Percentiles rank a stretch among this genome's conserved stretches.
phyloP scores from a whole-genome alignment of 2,888 invertebrate genomes.

The Nesidiocoris tenuis region DNA sequence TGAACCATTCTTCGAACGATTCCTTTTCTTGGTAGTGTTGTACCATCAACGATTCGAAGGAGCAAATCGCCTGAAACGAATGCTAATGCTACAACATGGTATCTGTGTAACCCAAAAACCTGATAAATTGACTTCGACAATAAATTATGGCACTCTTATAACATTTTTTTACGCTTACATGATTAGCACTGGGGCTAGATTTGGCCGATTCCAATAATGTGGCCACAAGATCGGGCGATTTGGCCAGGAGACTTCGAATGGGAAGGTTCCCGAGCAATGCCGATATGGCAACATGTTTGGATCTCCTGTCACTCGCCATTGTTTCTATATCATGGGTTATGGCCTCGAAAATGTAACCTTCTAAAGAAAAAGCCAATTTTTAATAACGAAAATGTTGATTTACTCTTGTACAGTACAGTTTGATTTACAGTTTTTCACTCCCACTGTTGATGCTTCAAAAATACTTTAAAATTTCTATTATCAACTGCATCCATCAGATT shows the following conservation, averaged over 20 bases:
- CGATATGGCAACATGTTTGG: slow-evolving; percentile 47
- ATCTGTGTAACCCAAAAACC: too few species aligned
- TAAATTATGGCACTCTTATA: too few species aligned
- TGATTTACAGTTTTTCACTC: too few species aligned
- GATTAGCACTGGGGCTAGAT: slow-evolving; percentile 41
- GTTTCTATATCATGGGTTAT: slow-evolving; percentile 38
- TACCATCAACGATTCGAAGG: slow-evolving; percentile 41
- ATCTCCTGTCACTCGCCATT: slow-evolving; percentile 45
- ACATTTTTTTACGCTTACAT: slow-evolving; percentile 30
- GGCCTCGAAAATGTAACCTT: slow-evolving; percentile 40
- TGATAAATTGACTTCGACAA: too few species aligned
- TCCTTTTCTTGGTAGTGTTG: slow-evolving; percentile 47
- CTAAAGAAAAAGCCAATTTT: too few species aligned
- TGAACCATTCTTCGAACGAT: slow-evolving; percentile 55
- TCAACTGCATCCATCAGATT: too few species aligned
- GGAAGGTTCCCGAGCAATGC: slow-evolving; percentile 45
- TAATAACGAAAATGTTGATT: slow-evolving; percentile 8
- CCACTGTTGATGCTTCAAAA: too few species aligned
- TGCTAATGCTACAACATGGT: too few species aligned
- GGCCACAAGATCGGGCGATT: slow-evolving; percentile 42
- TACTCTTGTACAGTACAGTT: too few species aligned
- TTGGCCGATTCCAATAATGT: slow-evolving; percentile 43
- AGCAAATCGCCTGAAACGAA: slow-evolving; percentile 40
- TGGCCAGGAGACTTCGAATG: slow-evolving; percentile 39
- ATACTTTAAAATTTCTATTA: too few species aligned